phyloP scores from a whole-genome alignment of 2,797 vertebrate genomes.

The Oreochromis grahami region DNA sequence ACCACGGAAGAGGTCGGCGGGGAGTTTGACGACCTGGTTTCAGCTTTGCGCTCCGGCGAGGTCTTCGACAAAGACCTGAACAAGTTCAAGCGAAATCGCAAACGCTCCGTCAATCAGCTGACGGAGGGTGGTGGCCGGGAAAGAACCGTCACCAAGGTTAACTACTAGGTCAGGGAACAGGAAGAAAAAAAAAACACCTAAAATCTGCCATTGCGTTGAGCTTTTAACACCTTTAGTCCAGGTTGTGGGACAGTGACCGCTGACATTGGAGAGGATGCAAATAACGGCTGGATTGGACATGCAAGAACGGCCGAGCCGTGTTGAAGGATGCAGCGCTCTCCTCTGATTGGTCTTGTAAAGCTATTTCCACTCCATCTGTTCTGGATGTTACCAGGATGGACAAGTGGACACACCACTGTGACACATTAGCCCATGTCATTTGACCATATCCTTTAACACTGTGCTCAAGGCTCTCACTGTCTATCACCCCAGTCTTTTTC shows the following conservation, averaged over 20 bases:
- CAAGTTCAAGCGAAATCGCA: conserved; percentile 96
- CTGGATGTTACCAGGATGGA: conserved; percentile 16
- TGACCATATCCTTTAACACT: conserved; percentile 42
- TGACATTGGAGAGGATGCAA: conserved; percentile 22
- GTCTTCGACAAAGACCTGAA: conserved; percentile 98
- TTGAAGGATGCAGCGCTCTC: conserved; percentile 35
- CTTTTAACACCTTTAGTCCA: conserved; percentile 35
- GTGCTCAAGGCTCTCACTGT: conserved; percentile 38
- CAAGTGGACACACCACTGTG: conserved; percentile 60
- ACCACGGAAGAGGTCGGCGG: conserved; percentile 89
- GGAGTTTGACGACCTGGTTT: conserved; percentile 96
- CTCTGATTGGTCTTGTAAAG: conserved; percentile 42
- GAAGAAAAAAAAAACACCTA: neutral
- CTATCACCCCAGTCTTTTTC: conserved; percentile 10
- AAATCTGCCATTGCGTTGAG: conserved; percentile 26
- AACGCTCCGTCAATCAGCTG: conserved; percentile 87
- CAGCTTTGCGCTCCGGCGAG: conserved; percentile 91
- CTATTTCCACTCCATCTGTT: conserved; percentile 9
- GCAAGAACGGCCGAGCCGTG: neutral
- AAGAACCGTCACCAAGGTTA: conserved; percentile 86
- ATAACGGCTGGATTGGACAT: conserved; percentile 45
- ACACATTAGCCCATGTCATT: conserved; percentile 40
- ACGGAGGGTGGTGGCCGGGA: conserved; percentile 86
- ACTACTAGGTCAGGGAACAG: conserved; percentile 77
- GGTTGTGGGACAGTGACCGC: neutral